Evolutionary conservation across 2,888 invertebrate species (phyloP).

Genomic region (Petrolisthes manimaculis): DNA sequence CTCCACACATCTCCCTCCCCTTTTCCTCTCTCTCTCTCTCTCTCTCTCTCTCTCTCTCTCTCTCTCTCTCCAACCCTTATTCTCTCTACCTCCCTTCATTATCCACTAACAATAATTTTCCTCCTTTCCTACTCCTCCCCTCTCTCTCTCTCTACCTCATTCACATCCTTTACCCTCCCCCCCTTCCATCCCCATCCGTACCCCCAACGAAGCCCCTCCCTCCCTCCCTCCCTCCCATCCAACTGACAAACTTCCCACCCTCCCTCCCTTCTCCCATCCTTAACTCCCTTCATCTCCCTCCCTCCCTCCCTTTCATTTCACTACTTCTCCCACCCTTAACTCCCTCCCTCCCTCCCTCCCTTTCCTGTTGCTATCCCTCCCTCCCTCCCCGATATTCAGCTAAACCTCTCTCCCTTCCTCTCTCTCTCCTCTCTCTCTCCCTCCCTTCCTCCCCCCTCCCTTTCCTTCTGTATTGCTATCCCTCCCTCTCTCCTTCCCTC

Average conservation of each 20-base stretch:
- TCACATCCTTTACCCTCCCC: not conserved
- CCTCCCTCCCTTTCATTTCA: conserved; percentile 12
- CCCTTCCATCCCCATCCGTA: not conserved
- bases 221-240: not conserved
- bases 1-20: too few relatives aligned
- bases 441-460: not conserved
- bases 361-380: not conserved
- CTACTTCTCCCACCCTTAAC: not conserved
- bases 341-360: not conserved
- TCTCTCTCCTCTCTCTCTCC: not conserved
- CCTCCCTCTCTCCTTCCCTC: not conserved
- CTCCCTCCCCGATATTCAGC: not conserved
- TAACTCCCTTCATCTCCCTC: too few relatives aligned
- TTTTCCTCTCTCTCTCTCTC: not conserved
- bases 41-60: conserved; percentile 2
- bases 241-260: too few relatives aligned
- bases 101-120: not conserved
- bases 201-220: not conserved
- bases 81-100: not conserved
- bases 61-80: not conserved
- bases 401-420: not conserved
- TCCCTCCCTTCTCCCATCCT: too few relatives aligned
- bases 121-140: not conserved
- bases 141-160: not conserved
- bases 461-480: not conserved